Base-by-base conservation (phyloP, 2,113 vertebrate species). In the Myodes glareolus region DNA sequence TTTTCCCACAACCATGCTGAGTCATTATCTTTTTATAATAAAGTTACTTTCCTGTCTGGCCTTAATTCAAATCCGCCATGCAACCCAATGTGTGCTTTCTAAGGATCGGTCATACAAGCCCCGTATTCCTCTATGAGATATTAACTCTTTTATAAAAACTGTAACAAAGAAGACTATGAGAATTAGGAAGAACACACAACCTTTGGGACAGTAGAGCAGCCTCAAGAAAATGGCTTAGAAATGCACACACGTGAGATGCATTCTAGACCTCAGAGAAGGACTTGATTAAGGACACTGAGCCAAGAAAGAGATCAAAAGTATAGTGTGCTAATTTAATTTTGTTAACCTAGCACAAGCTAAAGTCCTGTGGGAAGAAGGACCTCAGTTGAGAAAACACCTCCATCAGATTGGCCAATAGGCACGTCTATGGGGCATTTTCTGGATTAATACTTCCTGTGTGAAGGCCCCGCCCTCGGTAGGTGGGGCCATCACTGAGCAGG, bases 251-350 rank as follows among this genome's bases (percentile, higher is more conserved):
- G 2, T 47, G 25, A 55, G 25, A 19, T 1, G 10, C 68, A 67
- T 23, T 45, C 7, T 72, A 89, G 47, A 78, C 16, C 84, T n/a
- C 27, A 7, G 27, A 33, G 58, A 72, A 95, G 4, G 11, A 73
- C 25, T 86, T 47, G 19, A 5, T 72, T 52, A 55, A 45, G 3
- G 2, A 17, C 25, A 27, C 6, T 29, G 10, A n/a, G 36, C 45
- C 76, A 93, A 92, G 36, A 78, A 70, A 87, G n/a, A 68, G 36
- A n/a, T 42, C 21, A 27, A 65, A 89, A 80, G 23, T 72, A 23
- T 58, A 58, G 33, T n/a, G 76, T 10, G 76, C 29, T 52, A 21
- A 77, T 17, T 77, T 31, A 10, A 0, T 78, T 78, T 78, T 33
- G 45, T 47, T 47, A 50, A 9, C 45, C 19, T 50, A 16, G 50